These are phyloP conservation scores for Otolemur crassicaudatus DNA, from an alignment of 2,797 vertebrate genomes.

Conservation along the genomic window DNA sequence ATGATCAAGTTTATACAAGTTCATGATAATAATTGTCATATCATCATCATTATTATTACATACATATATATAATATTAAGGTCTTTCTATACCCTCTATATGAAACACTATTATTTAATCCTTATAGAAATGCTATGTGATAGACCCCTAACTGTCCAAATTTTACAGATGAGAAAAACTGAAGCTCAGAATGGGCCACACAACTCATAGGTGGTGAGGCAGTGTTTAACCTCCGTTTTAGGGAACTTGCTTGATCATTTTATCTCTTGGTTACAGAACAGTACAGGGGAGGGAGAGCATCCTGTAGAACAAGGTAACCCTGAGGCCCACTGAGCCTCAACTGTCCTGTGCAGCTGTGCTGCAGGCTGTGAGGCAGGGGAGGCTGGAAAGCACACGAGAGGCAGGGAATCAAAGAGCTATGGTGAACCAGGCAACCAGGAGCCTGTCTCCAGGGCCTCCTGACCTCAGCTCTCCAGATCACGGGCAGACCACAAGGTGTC, in stretches of 20 bases:
- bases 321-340: background rate
- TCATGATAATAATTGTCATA: too few relatives aligned
- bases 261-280: background rate
- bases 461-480: background rate
- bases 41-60: background rate
- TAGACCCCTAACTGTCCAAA: background rate
- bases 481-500: background rate
- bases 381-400: background rate
- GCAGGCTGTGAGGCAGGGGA: background rate
- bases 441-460: background rate
- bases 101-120: background rate
- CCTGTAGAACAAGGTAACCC: background rate
- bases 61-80: background rate
- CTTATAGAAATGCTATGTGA: background rate
- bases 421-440: background rate
- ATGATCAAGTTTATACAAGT: background rate
- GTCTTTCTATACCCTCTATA: background rate
- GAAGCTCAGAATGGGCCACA: background rate
- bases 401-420: background rate
- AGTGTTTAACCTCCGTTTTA: background rate
- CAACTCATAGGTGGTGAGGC: background rate
- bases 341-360: background rate
- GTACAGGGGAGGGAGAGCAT: background rate
- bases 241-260: background rate
- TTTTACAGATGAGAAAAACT: background rate